Percentiles rank a stretch among this genome's conserved stretches.
These are phyloP conservation scores for Hypolimnas misippus DNA, from an alignment of 2,888 invertebrate genomes.

Conservation along the genomic window DNA sequence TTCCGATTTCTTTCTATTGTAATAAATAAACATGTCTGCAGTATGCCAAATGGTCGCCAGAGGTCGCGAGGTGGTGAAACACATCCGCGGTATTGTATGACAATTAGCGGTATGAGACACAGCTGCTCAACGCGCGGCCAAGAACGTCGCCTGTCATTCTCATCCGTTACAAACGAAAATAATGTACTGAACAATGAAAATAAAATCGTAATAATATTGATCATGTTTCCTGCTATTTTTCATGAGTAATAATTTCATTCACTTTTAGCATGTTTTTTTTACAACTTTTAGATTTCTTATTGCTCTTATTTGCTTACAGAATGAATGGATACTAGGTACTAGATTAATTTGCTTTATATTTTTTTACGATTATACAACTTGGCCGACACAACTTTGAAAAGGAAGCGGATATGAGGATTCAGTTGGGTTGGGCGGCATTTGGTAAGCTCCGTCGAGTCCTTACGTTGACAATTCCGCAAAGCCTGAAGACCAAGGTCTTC, in stretches of 20 bases:
- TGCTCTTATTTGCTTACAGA: not conserved
- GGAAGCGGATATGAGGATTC: too few relatives aligned
- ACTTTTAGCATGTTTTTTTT: not conserved
- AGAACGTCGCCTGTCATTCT: slow-evolving; percentile 56
- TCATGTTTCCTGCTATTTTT: not conserved
- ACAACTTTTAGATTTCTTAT: too few relatives aligned
- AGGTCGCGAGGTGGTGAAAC: slow-evolving; percentile 60
- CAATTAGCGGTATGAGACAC: slow-evolving; percentile 68
- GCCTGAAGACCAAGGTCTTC: too few relatives aligned
- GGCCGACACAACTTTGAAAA: too few relatives aligned
- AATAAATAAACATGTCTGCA: slow-evolving; percentile 20
- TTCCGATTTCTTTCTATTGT: slow-evolving; percentile 19
- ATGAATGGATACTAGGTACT: too few relatives aligned
- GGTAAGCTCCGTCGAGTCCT: too few relatives aligned
- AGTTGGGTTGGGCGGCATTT: too few relatives aligned
- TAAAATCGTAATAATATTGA: slow-evolving; percentile 13
- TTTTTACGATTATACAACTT: too few relatives aligned
- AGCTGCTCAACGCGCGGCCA: slow-evolving; percentile 59
- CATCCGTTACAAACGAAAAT: slow-evolving; percentile 35
- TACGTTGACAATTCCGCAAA: too few relatives aligned
- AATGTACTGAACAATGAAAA: slow-evolving; percentile 22
- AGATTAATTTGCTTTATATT: too few relatives aligned
- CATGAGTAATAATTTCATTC: not conserved
- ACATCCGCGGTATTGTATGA: slow-evolving; percentile 63
- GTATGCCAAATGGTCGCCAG: slow-evolving; percentile 51